A percentile compares a stretch with the other conserved stretches of the same genome.
phyloP scores from a whole-genome alignment of 2,113 vertebrate species.

The Podarcis cretensis region DNA sequence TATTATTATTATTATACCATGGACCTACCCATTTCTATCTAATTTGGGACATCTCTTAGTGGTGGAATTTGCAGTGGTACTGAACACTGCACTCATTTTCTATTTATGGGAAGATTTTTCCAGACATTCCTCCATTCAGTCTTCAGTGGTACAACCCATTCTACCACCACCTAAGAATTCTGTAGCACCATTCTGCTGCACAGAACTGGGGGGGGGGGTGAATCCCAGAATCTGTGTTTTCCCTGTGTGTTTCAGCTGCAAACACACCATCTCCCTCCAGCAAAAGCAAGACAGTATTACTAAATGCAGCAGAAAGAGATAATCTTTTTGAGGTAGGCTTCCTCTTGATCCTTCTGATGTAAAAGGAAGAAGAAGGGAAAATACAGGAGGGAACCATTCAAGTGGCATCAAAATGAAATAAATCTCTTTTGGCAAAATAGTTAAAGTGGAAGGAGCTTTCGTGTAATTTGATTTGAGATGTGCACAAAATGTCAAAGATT shows the following conservation, averaged over 20 bases:
- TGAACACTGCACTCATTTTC: neutral
- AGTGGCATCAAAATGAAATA: neutral
- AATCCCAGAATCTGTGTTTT: neutral
- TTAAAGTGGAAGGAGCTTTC: slow-evolving; percentile 9
- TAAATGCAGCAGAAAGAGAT: neutral
- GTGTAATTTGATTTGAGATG: slow-evolving; percentile 10
- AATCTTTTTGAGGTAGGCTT: neutral
- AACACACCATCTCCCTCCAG: neutral
- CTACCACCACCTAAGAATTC: neutral
- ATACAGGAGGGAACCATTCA: neutral
- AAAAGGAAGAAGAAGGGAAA: neutral
- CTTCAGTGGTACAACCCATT: neutral
- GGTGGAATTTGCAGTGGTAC: neutral
- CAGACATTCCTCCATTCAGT: neutral
- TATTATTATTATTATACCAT: too few species aligned
- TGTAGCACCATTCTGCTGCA: neutral
- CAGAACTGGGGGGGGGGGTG: neutral
- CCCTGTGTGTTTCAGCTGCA: neutral
- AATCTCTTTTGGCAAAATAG: neutral
- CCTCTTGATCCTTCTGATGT: neutral
- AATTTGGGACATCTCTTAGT: neutral
- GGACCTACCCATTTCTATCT: neutral
- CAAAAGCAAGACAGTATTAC: neutral
- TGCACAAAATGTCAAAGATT: slow-evolving; percentile 14
- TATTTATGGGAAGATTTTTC: neutral